Evolutionary conservation across 2,113 vertebrate species (phyloP).

Genomic region (Caranx melampygus): DNA sequence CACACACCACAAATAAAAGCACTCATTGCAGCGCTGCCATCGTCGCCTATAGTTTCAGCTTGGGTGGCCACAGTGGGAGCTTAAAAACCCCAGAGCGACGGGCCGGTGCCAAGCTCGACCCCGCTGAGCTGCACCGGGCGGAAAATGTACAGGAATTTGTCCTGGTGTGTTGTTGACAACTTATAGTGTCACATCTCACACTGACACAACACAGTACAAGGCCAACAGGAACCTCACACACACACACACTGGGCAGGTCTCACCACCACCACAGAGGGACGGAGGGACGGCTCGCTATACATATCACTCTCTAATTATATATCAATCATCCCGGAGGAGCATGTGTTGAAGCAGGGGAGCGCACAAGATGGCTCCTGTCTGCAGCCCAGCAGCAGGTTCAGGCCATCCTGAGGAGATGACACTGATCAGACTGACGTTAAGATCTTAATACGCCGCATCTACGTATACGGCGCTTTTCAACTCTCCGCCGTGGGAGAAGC

Average conservation of each 20-base stretch:
- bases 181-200: slow-evolving; percentile 19
- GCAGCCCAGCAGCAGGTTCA: not conserved
- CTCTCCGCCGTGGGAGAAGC: not conserved
- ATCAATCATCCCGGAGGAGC: not conserved
- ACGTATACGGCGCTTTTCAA: not conserved
- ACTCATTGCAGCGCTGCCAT: not conserved
- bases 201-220: slow-evolving; percentile 30
- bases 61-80: slow-evolving; percentile 43
- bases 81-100: not conserved
- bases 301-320: slow-evolving; percentile 26
- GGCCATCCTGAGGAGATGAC: not conserved
- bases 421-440: not conserved
- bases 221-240: slow-evolving; percentile 35
- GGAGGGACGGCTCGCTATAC: slow-evolving; percentile 6
- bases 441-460: not conserved
- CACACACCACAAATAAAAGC: not conserved
- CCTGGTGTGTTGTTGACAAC: slow-evolving; percentile 45
- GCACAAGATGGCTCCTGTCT: not conserved
- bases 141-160: slow-evolving; percentile 47
- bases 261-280: no score
- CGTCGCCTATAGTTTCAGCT: not conserved
- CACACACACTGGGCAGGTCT: not conserved
- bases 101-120: slow-evolving; percentile 6
- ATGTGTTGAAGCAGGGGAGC: not conserved
- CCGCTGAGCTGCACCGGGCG: slow-evolving; percentile 17